These are phyloP conservation scores for Hirundo rustica DNA, from an alignment of 2,797 vertebrate genomes.

Conservation along the genomic window DNA sequence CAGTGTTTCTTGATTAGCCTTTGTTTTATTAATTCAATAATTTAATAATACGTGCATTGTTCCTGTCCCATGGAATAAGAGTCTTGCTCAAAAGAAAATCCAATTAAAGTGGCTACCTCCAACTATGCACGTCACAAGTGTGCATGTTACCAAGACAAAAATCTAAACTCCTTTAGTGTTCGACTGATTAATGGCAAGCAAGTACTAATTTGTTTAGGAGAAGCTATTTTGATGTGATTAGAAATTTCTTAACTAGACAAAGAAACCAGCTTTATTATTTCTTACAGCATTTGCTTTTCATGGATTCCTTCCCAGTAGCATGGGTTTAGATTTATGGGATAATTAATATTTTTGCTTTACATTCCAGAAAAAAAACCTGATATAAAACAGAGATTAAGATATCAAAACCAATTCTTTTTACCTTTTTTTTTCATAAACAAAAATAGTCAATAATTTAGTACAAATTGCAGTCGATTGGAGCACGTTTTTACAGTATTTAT, in stretches of 20 bases:
- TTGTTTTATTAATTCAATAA: background rate
- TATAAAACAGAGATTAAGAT: slow-evolving; percentile 48
- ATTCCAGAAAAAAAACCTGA: slow-evolving; percentile 45
- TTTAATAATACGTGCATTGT: background rate
- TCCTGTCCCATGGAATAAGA: background rate
- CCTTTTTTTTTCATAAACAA: background rate
- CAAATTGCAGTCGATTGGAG: background rate
- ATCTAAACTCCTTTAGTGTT: background rate
- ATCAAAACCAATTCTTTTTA: background rate
- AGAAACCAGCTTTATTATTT: slow-evolving; percentile 16
- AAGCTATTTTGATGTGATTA: background rate
- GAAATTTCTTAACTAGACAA: background rate
- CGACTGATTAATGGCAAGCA: background rate
- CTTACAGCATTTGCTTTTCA: slow-evolving; percentile 11
- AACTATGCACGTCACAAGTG: background rate
- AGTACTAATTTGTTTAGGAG: background rate
- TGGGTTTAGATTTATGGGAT: slow-evolving; percentile 43
- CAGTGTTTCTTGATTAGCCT: background rate
- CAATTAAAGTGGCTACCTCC: background rate
- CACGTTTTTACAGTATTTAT: background rate
- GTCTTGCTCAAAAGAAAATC: background rate
- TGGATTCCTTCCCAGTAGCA: slow-evolving; percentile 28
- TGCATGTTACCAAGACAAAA: background rate
- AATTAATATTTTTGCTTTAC: slow-evolving; percentile 34
- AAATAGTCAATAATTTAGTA: background rate